These are phyloP conservation scores for Chaetops frenatus DNA, from an alignment of 2,113 vertebrate species.

Conservation along the genomic window DNA sequence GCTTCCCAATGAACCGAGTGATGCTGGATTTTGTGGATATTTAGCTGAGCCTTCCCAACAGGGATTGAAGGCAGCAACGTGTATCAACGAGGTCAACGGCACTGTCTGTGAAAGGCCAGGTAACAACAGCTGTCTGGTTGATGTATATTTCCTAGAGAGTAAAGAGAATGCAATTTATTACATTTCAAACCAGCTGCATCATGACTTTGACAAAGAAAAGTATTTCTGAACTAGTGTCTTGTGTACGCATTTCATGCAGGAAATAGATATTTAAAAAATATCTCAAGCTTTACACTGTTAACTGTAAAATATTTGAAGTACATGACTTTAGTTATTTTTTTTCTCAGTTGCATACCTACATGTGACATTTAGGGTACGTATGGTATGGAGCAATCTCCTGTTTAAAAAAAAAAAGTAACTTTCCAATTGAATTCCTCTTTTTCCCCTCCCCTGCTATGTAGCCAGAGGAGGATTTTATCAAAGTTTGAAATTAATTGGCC, in stretches of 20 bases:
- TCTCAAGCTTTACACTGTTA: rapidly evolving
- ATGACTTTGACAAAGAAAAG: not conserved
- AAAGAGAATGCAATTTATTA: rapidly evolving
- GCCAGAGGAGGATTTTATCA: slow-evolving; percentile 41
- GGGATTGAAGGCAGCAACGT: slow-evolving; percentile 88
- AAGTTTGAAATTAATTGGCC: slow-evolving; percentile 27
- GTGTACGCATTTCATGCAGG: not conserved
- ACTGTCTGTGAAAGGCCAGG: slow-evolving; percentile 91
- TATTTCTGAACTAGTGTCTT: not conserved
- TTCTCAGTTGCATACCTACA: not conserved
- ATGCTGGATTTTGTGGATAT: slow-evolving; percentile 93
- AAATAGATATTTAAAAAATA: not conserved
- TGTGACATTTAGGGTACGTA: slow-evolving; percentile 21
- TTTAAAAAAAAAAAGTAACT: not conserved
- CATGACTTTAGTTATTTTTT: not conserved
- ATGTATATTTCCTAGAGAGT: not conserved
- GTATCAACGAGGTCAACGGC: slow-evolving; percentile 87
- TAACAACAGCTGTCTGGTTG: not conserved
- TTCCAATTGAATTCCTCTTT: not conserved
- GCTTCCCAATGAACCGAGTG: slow-evolving; percentile 88
- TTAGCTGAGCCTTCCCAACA: slow-evolving; percentile 81
- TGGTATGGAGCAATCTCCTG: not conserved
- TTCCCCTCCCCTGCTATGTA: not conserved
- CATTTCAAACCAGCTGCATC: not conserved
- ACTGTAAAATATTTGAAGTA: not conserved